Evolutionary conservation across 92 coral and sea anemone genomes (phyloP), one percentile per base, ranked within the genome.

Genomic region (Umimayanthus kanabou): DNA sequence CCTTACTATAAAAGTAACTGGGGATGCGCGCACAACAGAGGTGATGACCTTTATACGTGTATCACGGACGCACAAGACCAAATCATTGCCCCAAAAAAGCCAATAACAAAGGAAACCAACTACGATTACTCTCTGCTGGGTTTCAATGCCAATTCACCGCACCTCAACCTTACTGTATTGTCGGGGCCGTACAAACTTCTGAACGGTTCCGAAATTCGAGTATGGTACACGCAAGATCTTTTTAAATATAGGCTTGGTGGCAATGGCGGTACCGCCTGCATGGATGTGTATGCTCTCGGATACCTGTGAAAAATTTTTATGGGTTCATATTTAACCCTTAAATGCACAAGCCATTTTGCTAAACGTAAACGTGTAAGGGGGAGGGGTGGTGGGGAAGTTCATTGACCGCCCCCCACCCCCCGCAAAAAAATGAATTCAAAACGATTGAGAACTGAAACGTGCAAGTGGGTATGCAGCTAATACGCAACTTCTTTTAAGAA

Each of bases 151-250:
- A 50, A 55, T 55, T 79, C 83, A 11, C 67, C 40, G 47, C 83
- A 79, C 15, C 83, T 79, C 23, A 55, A 55, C 65, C 69, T 79
- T 28, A 79, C 83, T 2, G 29, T 70, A 28, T 43, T 39, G 8
- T 50, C 71, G 9, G 26, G 6, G 22, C 45, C 71, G 22, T 55
- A 53, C 83, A 29, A 79, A 26, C 71, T 79, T 39, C 65, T 26
- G 70, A 53, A 29, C 0, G 83, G 45, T 10, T 79, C 83, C 18
- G 83, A 53, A 43, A 20, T 79, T 79, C 83, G 83, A 40, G 70
- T 79, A 45, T 79, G 83, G 83, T 50, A 47, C 45, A 79, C 69
- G 2, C 67, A 79, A 79, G 83, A 79, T 50, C 70, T 79, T 4
- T 26, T 26, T 20, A 13, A 55, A 9, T 3, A 11, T 3, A 0